Conservation (phyloP, 2,113 vertebrate species). For the Laticauda laticaudata region DNA sequence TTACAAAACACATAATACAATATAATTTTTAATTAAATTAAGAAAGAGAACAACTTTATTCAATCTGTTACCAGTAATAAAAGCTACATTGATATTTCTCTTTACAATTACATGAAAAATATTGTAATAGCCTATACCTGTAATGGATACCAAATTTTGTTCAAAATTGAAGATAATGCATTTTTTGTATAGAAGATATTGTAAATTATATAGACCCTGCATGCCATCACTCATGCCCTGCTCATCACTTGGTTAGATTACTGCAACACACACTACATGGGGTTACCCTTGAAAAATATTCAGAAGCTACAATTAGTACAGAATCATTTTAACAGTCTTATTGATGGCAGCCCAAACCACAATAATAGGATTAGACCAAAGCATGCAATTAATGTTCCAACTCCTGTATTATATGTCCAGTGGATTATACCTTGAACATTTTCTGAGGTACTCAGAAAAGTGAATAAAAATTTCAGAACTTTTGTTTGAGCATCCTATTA, state of each 20-base stretch:
- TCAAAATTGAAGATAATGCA: background rate
- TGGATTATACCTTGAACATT: background rate
- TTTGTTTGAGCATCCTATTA: background rate
- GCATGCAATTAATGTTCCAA: background rate
- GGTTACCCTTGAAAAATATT: background rate
- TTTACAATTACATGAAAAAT: background rate
- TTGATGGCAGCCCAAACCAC: background rate
- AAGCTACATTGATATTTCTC: background rate
- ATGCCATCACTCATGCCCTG: background rate
- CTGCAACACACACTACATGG: background rate
- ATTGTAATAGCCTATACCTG: background rate
- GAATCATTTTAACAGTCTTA: background rate
- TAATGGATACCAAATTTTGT: background rate
- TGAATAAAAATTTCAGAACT: background rate
- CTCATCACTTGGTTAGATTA: background rate
- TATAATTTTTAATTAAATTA: background rate
- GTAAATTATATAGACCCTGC: background rate
- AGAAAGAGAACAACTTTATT: background rate
- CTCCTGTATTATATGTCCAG: background rate
- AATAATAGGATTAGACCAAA: background rate
- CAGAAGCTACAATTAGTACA: background rate
- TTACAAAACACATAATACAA: background rate
- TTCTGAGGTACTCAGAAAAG: background rate
- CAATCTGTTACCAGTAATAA: background rate
- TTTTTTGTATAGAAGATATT: background rate